Evolutionary conservation across 1,140 invertebrate species (phyloP), one percentile per base, ranked within the genome.

Genomic region (Riptortus pedestris): DNA sequence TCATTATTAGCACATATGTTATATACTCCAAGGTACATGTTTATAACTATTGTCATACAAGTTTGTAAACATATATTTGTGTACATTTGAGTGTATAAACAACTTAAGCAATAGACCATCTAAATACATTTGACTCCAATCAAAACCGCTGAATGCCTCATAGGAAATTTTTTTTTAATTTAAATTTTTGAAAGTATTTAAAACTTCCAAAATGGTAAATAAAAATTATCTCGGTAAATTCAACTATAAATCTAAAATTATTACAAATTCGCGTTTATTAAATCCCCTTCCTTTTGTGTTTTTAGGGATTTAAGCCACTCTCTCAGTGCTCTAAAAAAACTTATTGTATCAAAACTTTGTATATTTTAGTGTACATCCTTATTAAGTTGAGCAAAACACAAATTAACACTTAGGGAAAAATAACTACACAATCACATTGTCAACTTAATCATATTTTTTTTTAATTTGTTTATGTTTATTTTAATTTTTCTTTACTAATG

Each of bases 1-100:
- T 68, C 67, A 60, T 65, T 65, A 66, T 38, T 33, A 64, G 55
- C 43, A 31, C 12, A 48, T 45, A 48, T 47, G 20, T 24, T 62
- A 62, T 62, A 62, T 48, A 24, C 38, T 38, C 31, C 14, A 7
- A 38, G 31, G 31, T 38, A 38, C 31, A 38, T 38, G 31, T 7
- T 7, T 14, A 38, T 38, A 59, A 28, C 26, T 59, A 59, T 60
- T 31, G 18, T 58, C 24, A 59, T 28, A 28, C 31, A 59, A 28
- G 31, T 59, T 55, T 55, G 51, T 55, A 55, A 24, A n/a, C n/a
- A 24, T 55, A 55, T 55, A 1, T 20, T 1, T 26, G 26, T 24
- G 12, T 55, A 55, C 11, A 9, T 24, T 24, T 24, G 31, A 38
- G 2, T 55, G 51, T 55, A 55, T 55, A 55, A 57, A 26, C 22